Base-by-base conservation (phyloP, 2,797 vertebrate genomes). In the Peromyscus melanophrys region DNA sequence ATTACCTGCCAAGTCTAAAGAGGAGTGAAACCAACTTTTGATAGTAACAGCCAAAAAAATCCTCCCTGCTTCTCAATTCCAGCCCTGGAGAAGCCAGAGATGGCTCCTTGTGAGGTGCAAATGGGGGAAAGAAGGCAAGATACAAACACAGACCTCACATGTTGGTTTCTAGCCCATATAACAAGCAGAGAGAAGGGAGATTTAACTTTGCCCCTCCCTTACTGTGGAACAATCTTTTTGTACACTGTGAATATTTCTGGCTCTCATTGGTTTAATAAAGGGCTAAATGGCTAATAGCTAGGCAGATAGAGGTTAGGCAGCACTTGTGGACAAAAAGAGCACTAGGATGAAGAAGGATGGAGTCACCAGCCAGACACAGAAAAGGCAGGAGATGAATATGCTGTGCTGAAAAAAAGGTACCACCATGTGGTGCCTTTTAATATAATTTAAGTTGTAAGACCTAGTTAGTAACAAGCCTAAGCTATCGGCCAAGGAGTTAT, bases 111-210 rank as follows among this genome's bases (percentile, higher is more conserved):
- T 40, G 7, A n/a, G 11, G 27, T 12, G 4, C 1, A 9, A 14
- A 67, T 6, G 27, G 1, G 16, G 43, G 4, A 2, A 73, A 10
- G 46, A 75, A 37, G 17, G 67, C 88, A 86, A 77, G n/a, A 65
- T 73, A 37, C 57, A 78, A n/a, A 34, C 37, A 29, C 31, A 34
- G n/a, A 88, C n/a, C 29, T 31, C 29, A 61, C 49, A n/a, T 89
- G 11, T 23, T 67, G 23, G 14, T 61, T 82, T 90, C 77, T 61
- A 92, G 71, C 37, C 69, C 61, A 27, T 61, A 37, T 14, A 97
- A 90, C 29, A 73, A 96, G 27, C 69, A 71, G 31, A 21, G 29
- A 92, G 69, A 86, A 77, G 8, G 93, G 27, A 95, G 14, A 57
- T 93, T 81, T 84, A 55, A 82, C 23, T 81, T 65, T 59, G 46